Evolutionary conservation across 1,140 invertebrate species (phyloP).

Genomic region (Sminthurides bifidus): DNA sequence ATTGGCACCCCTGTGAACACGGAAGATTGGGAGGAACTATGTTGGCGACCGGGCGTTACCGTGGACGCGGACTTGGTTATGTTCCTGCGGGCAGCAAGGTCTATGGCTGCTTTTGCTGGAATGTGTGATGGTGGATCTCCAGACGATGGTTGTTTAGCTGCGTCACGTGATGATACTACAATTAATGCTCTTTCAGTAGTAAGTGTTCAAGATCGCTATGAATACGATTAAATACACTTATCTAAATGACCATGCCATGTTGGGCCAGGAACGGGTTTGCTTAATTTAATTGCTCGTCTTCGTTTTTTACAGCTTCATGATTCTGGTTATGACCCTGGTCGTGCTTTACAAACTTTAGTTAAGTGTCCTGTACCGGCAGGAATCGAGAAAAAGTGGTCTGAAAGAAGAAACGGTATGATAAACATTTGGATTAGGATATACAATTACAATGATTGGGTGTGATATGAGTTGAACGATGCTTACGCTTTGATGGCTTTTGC

Average conservation of each 20-base stretch:
- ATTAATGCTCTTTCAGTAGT: constrained; percentile 91
- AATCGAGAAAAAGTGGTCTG: constrained; percentile 94
- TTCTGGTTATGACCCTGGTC: constrained; percentile 86
- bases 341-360: constrained; percentile 86
- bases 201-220: constrained; percentile 33
- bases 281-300: neutral
- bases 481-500: no score
- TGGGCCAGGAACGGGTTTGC: neutral
- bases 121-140: constrained; percentile 87
- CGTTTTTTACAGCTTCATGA: constrained; percentile 60
- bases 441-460: neutral
- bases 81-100: constrained; percentile 90
- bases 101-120: constrained; percentile 51
- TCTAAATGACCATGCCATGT: neutral
- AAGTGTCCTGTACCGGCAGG: constrained; percentile 93
- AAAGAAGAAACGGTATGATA: constrained; percentile 76
- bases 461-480: no score
- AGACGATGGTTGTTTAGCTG: constrained; percentile 87
- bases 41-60: constrained; percentile 78
- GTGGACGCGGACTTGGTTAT: constrained; percentile 89
- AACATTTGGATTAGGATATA: neutral
- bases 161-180: constrained; percentile 91
- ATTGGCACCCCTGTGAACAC: constrained; percentile 48
- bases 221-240: neutral
- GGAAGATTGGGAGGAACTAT: constrained; percentile 70